Conservation (phyloP, 2,888 invertebrate species). For the Cryptocheilus praepositus region DNA sequence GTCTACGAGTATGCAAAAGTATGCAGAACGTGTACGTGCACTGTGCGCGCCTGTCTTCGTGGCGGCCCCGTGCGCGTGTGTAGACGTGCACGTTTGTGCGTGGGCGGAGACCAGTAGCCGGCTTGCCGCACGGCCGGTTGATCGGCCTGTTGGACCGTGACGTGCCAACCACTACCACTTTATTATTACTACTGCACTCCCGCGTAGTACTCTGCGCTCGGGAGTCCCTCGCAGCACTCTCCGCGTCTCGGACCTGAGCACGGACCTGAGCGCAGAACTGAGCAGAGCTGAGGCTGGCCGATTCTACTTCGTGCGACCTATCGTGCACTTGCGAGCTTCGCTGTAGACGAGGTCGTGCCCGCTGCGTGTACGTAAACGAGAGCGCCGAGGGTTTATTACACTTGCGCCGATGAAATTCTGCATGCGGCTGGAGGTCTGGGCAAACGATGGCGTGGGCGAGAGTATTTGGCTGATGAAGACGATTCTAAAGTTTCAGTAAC, state of each 20-base stretch:
- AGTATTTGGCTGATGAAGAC: no score
- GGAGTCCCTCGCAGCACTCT: no score
- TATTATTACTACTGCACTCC: conserved; percentile 67
- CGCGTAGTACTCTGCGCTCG: conserved; percentile 46
- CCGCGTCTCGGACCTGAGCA: background rate
- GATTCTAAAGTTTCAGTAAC: no score
- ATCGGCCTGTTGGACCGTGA: conserved; percentile 73
- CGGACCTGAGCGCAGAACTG: no score
- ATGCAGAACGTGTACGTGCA: conserved; percentile 13
- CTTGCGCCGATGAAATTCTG: conserved; percentile 58
- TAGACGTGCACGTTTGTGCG: conserved; percentile 53
- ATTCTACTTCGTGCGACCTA: background rate
- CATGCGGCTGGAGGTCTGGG: conserved; percentile 52
- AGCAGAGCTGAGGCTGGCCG: conserved; percentile 3
- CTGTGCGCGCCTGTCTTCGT: background rate
- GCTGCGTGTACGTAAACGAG: conserved; percentile 17
- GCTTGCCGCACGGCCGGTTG: conserved; percentile 68
- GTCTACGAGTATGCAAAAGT: conserved; percentile 25
- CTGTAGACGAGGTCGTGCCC: conserved; percentile 18
- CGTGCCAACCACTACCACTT: conserved; percentile 71
- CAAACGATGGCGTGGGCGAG: conserved; percentile 7
- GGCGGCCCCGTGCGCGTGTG: background rate
- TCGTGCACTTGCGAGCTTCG: background rate
- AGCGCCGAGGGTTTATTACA: conserved; percentile 61
- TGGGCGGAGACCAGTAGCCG: conserved; percentile 72